Evolutionary conservation across 2,113 vertebrate species (phyloP).

Genomic region (Ictalurus furcatus): DNA sequence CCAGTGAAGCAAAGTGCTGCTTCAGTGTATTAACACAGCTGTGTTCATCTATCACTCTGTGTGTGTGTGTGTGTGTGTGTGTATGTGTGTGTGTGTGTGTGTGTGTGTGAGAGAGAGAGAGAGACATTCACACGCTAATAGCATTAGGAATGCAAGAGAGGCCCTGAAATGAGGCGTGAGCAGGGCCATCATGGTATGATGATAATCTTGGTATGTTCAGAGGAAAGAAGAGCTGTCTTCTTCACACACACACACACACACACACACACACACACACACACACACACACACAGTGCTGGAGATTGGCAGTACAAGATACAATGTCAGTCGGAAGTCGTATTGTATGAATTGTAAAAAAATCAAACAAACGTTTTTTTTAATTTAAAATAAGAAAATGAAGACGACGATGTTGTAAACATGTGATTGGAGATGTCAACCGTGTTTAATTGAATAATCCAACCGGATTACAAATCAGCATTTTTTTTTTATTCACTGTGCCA

Average conservation of each 20-base stretch:
- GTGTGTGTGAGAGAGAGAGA: not conserved
- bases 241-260: not conserved
- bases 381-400: not conserved
- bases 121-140: conserved; percentile 45
- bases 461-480: not conserved
- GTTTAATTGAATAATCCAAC: not conserved
- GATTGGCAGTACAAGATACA: not conserved
- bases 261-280: no score
- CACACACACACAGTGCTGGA: no score
- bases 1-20: conserved; percentile 43
- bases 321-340: not conserved
- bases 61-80: conserved; percentile 19
- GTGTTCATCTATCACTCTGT: conserved; percentile 49
- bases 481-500: not conserved
- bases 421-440: not conserved
- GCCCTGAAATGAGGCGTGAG: conserved; percentile 61
- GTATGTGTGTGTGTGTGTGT: conserved; percentile 11
- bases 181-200: conserved; percentile 49
- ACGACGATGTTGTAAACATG: not conserved
- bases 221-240: conserved; percentile 29
- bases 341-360: not conserved
- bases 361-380: no score
- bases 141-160: conserved; percentile 62
- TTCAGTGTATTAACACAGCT: conserved; percentile 54
- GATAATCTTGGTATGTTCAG: conserved; percentile 50